phyloP scores from a whole-genome alignment of 2,797 vertebrate genomes.

The Pterois miles region DNA sequence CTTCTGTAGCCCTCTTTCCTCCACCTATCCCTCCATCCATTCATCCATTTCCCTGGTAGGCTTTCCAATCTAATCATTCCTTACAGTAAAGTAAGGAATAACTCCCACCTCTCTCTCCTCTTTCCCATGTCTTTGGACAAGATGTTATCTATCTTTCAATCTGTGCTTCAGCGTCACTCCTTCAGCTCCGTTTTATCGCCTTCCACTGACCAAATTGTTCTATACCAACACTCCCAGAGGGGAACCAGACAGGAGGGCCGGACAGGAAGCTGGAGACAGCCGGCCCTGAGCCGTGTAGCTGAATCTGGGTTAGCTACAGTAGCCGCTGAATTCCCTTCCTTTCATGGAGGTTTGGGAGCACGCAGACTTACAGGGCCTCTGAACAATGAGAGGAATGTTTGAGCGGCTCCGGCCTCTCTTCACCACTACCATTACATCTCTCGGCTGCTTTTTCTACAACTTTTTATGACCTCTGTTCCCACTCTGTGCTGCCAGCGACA shows the following conservation, averaged over 20 bases:
- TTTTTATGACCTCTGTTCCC: conserved; percentile 77
- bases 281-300: conserved; percentile 36
- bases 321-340: conserved; percentile 80
- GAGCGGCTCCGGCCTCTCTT: conserved; percentile 68
- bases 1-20: conserved; percentile 8
- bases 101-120: conserved; percentile 11
- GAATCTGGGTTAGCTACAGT: conserved; percentile 67
- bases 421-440: conserved; percentile 64
- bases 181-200: conserved; percentile 5
- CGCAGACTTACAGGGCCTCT: conserved; percentile 78
- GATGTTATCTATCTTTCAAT: conserved; percentile 12
- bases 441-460: conserved; percentile 69
- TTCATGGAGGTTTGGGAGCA: conserved; percentile 81
- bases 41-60: conserved; percentile 2
- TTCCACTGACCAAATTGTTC: conserved; percentile 27
- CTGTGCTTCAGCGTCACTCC: conserved; percentile 23
- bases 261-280: conserved; percentile 44
- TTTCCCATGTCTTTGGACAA: conserved; percentile 24
- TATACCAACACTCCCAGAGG: conserved; percentile 16
- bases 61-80: conserved; percentile 10
- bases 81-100: conserved; percentile 21
- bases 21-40: conserved; percentile 9
- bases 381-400: conserved; percentile 88
- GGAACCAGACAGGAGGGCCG: conserved; percentile 32
- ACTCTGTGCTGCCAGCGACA: conserved; percentile 45